Evolutionary conservation across 2,888 invertebrate genomes (phyloP), one percentile per base, ranked within the genome.

Genomic region (Cheilosia vernalis): DNA sequence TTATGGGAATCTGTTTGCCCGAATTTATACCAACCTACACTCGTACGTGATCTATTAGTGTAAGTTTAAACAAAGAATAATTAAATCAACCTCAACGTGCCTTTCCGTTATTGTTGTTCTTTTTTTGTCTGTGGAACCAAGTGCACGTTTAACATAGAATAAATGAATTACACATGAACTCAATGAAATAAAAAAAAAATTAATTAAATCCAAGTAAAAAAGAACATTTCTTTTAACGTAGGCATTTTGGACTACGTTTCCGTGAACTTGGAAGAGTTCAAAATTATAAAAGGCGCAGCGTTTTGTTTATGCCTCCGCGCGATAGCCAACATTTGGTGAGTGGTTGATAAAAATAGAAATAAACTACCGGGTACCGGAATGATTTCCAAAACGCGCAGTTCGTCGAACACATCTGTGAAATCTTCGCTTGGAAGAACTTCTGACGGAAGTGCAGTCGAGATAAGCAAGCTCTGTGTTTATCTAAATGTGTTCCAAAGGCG

Each of bases 261-360:
- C 37, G n/a, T 70, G 78, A 79, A 61, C 69, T 49, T 5, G 4
- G 2, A 37, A 15, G 17, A 69, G 63, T 70, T 78, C 70, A 63
- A 70, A 70, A 63, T 70, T 30, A 78, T 42, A 70, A 58, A 47
- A 69, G 55, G 60, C 42, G 4, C 7, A 2, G 13, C 10, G 9
- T 19, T 47, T 6, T n/a, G 7, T 47, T 10, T 47, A 19, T 13
- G 13, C 33, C 13, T 17, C n/a, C 21, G 27, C 56, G 15, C 27
- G 49, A 37, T 27, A 53, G n/a, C 17, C 37, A 37, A 66, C 53
- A 15, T 37, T 42, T 7, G 21, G 47, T 47, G n/a, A 13, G 17
- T n/a, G 33, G 61, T 7, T 19, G 51, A 1, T 78, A 44, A 55
- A 69, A 37, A 69, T 63, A 70, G 56, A 47, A 47, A 17, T 4